A percentile compares a stretch with the other conserved stretches of the same genome.
Conservation (phyloP, 2,113 vertebrate species). For the Apodemus sylvaticus region DNA sequence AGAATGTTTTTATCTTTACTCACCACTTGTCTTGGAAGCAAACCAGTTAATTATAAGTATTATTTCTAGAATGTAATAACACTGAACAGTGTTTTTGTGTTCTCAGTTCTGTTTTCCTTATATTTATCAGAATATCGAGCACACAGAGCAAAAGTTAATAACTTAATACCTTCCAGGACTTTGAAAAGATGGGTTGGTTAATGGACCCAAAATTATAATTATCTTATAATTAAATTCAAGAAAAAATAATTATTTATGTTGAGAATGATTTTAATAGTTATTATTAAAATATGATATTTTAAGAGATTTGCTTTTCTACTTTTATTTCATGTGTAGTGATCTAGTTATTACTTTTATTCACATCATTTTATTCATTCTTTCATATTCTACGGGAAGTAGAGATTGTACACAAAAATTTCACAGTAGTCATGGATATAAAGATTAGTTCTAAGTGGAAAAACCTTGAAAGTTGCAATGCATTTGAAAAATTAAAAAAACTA, state of each 20-base stretch:
- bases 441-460: not conserved
- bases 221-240: not conserved
- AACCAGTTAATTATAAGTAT: not conserved
- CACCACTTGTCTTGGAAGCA: not conserved
- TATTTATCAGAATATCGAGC: not conserved
- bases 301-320: not conserved
- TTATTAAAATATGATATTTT: not conserved
- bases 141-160: not conserved
- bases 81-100: not conserved
- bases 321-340: not conserved
- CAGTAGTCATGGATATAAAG: not conserved
- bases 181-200: not conserved
- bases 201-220: not conserved
- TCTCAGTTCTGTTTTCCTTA: not conserved
- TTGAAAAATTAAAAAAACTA: not conserved
- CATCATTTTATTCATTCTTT: not conserved
- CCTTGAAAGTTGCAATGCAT: not conserved
- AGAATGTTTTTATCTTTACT: not conserved
- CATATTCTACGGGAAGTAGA: not conserved
- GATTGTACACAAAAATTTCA: not conserved
- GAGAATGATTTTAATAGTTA: conserved; percentile 5
- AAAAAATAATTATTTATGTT: not conserved
- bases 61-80: not conserved
- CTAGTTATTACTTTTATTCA: conserved; percentile 3
- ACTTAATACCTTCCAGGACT: not conserved